A percentile compares a stretch with the other conserved stretches of the same genome.
phyloP scores from a whole-genome alignment of 2,888 invertebrate genomes.

The Cetonia aurata region DNA sequence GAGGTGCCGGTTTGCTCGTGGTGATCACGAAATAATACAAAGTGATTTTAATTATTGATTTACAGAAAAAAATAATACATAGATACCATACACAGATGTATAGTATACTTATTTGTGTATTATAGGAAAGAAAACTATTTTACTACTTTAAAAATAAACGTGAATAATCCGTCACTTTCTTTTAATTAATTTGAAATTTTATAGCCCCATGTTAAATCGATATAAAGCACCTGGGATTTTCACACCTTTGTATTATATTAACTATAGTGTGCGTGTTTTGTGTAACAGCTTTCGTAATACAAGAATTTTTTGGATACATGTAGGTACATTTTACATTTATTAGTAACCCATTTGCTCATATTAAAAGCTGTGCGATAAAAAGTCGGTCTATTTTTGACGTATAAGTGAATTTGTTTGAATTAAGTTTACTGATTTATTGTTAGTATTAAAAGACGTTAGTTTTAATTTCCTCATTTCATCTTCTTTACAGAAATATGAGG shows the following conservation, averaged over 20 bases:
- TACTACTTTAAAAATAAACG: not conserved
- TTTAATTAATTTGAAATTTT: conserved; percentile 33
- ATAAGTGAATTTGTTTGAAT: not conserved
- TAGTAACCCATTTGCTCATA: not conserved
- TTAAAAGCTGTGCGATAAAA: too few relatives aligned
- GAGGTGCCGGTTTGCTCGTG: too few relatives aligned
- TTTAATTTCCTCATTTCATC: not conserved
- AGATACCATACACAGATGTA: too few relatives aligned
- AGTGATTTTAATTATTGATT: too few relatives aligned
- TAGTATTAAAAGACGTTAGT: not conserved
- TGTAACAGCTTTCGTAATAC: not conserved
- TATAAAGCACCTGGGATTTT: conserved; percentile 48
- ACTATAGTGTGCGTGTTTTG: conserved; percentile 29
- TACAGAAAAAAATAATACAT: too few relatives aligned
- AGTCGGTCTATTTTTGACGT: too few relatives aligned
- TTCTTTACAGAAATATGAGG: conserved; percentile 55
- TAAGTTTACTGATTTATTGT: not conserved
- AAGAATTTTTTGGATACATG: not conserved
- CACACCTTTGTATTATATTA: conserved; percentile 44
- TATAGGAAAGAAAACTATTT: not conserved
- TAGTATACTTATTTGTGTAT: too few relatives aligned
- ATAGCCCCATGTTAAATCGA: conserved; percentile 46
- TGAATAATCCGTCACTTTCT: not conserved
- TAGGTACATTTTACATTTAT: not conserved
- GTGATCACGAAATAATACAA: too few relatives aligned